phyloP scores from a whole-genome alignment of 53 echinoderm and acorn worm genomes.

The Echinometra lucunter region DNA sequence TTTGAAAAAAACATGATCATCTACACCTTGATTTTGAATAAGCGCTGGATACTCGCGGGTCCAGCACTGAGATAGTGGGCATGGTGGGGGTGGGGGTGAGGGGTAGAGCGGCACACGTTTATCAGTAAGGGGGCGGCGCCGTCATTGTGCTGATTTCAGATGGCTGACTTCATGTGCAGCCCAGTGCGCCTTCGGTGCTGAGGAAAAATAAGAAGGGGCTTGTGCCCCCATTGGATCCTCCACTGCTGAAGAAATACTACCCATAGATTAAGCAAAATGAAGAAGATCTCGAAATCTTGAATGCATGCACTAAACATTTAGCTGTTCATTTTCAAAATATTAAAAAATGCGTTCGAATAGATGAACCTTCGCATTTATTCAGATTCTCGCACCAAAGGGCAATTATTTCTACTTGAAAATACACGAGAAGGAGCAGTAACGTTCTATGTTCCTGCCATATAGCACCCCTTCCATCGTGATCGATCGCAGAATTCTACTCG shows the following conservation, averaged over 20 bases:
- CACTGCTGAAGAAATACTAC: background rate
- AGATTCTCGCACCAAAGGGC: background rate
- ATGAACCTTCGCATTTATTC: background rate
- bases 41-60: no score
- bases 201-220: no score
- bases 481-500: background rate
- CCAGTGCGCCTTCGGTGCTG: no score
- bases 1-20: no score
- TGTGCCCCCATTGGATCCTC: background rate
- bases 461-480: background rate
- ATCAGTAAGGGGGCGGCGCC: no score
- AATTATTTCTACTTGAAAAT: constrained; percentile 8
- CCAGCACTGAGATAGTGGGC: no score
- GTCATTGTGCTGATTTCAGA: no score
- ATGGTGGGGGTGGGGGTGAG: no score
- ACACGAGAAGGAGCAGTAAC: background rate
- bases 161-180: no score
- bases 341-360: background rate
- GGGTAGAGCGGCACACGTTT: no score
- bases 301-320: background rate
- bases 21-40: no score
- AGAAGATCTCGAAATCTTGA: background rate
- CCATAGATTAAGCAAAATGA: background rate
- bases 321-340: background rate
- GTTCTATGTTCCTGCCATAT: background rate